Percentiles rank a stretch among this genome's conserved stretches.
Evolutionary conservation across 2,888 invertebrate genomes (phyloP).

Genomic region (Smittia aterrima): DNA sequence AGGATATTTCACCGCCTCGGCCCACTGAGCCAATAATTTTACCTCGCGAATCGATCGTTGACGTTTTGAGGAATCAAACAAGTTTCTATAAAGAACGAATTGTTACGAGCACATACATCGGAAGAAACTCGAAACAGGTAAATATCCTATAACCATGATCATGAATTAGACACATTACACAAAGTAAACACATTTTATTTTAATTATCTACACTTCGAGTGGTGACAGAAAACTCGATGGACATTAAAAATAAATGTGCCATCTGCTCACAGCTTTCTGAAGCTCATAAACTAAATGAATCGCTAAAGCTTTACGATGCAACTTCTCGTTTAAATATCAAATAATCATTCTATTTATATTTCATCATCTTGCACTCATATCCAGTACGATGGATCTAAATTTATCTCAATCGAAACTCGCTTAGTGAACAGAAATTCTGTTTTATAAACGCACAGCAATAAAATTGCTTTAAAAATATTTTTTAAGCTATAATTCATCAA

Average conservation of each 20-base stretch:
- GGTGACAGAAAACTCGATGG: background rate
- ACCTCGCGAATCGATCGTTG: background rate
- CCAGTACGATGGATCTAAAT: no score
- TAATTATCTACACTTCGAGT: background rate
- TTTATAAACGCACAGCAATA: no score
- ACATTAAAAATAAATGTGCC: background rate
- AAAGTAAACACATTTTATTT: background rate
- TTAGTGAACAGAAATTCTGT: no score
- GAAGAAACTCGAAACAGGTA: conserved; percentile 29
- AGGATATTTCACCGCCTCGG: conserved; percentile 34
- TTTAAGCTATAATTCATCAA: no score
- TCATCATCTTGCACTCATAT: no score
- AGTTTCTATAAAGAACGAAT: conserved; percentile 32
- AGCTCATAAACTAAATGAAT: background rate
- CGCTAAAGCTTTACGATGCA: no score
- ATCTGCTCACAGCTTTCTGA: background rate
- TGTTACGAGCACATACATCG: conserved; percentile 32
- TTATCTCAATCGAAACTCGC: no score
- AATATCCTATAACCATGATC: background rate
- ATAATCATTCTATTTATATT: no score
- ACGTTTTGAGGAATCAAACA: background rate
- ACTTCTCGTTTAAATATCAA: no score
- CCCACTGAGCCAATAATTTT: background rate
- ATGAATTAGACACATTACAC: background rate
- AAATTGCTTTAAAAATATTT: no score